These are phyloP conservation scores for Spatula versicolor DNA, from an alignment of 2,797 vertebrate genomes.

Conservation along the genomic window DNA sequence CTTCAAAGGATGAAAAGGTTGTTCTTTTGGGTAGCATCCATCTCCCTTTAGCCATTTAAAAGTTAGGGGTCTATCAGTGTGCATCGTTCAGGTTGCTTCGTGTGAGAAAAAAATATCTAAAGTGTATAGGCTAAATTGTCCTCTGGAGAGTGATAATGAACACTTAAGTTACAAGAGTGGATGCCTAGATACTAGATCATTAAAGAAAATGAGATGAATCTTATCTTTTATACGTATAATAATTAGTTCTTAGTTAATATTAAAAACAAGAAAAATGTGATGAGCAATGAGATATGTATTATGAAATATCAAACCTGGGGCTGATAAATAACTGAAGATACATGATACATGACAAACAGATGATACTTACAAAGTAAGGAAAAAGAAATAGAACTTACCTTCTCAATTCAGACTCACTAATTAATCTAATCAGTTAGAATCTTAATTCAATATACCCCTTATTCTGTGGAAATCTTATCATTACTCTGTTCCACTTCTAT, in stretches of 20 bases:
- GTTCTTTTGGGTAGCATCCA: neutral
- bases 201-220: conserved; percentile 24
- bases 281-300: neutral
- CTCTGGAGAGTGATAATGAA: conserved; percentile 43
- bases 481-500: neutral
- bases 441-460: neutral
- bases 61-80: conserved; percentile 11
- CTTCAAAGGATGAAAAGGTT: neutral
- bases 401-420: neutral
- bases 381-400: neutral
- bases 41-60: conserved; percentile 30
- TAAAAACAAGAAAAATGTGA: conserved; percentile 10
- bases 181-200: conserved; percentile 1
- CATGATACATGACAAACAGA: neutral
- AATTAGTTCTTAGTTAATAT: neutral
- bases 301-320: neutral
- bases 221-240: neutral
- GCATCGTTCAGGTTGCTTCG: conserved; percentile 7
- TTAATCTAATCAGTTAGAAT: neutral
- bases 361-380: neutral
- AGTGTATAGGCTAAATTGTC: neutral
- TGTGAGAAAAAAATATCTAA: conserved; percentile 28
- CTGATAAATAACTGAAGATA: neutral
- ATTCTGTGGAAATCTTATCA: neutral
- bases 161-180: neutral